A percentile compares a stretch with the other conserved stretches of the same genome.
These are phyloP conservation scores for Alethe diademata DNA, from an alignment of 2,113 vertebrate genomes.

Conservation along the genomic window DNA sequence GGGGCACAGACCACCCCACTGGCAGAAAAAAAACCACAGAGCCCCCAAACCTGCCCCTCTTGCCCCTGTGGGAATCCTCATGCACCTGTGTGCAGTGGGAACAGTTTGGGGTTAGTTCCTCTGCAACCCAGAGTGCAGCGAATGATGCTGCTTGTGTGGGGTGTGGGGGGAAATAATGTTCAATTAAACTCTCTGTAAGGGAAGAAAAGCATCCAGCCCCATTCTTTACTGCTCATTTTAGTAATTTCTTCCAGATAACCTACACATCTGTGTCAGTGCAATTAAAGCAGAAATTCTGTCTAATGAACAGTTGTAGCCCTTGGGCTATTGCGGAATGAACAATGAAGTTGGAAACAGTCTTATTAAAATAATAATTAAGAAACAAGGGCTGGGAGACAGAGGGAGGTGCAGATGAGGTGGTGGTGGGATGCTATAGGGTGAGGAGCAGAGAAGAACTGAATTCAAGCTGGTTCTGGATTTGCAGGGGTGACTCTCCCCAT, in stretches of 20 bases:
- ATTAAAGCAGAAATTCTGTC: constrained; percentile 61
- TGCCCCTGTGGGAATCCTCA: rapidly evolving
- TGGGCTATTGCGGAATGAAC: constrained; percentile 39
- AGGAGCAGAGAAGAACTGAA: background rate
- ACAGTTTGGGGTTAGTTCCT: background rate
- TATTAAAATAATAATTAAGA: constrained; percentile 68
- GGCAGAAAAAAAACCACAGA: background rate
- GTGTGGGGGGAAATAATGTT: background rate
- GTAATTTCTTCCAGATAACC: constrained; percentile 64
- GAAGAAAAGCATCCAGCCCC: background rate
- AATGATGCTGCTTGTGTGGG: background rate
- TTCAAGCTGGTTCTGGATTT: background rate
- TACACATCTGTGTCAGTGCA: constrained; percentile 55
- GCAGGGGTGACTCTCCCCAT: background rate
- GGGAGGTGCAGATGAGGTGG: background rate
- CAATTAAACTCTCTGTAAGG: background rate
- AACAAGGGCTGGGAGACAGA: constrained; percentile 12
- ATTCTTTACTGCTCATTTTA: background rate
- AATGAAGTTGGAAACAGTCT: constrained; percentile 21
- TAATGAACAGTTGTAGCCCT: constrained; percentile 66
- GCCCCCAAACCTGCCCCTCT: background rate
- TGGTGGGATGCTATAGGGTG: background rate
- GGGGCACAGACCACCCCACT: too few relatives aligned
- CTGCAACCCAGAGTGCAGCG: rapidly evolving
- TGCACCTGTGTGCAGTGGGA: background rate